Percentiles rank a stretch among this genome's conserved stretches.
These are phyloP conservation scores for Corythaixoides concolor DNA, from an alignment of 2,113 vertebrate genomes.

Conservation along the genomic window DNA sequence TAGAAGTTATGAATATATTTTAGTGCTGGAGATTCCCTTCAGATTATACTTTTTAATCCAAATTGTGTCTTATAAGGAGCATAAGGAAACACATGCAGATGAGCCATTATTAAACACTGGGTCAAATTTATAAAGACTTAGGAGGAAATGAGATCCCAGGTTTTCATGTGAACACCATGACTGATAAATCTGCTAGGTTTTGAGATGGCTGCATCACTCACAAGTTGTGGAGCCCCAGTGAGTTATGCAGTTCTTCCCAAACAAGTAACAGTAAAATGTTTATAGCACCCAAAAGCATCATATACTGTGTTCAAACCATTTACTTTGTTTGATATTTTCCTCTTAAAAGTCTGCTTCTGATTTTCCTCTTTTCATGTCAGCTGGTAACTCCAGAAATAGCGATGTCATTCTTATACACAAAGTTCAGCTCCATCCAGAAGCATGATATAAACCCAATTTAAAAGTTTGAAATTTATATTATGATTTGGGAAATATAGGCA, in stretches of 20 bases:
- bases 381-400: slow-evolving; percentile 13
- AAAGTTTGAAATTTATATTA: background rate
- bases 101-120: background rate
- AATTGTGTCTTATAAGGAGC: background rate
- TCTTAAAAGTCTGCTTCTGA: slow-evolving; percentile 33
- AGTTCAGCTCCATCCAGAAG: background rate
- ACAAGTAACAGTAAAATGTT: slow-evolving; percentile 55
- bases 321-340: slow-evolving; percentile 46
- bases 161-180: slow-evolving; percentile 24
- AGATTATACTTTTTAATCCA: background rate
- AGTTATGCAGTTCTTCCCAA: slow-evolving; percentile 43
- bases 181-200: slow-evolving; percentile 34
- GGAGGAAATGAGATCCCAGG: slow-evolving; percentile 12
- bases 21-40: accelerated
- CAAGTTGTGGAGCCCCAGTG: slow-evolving; percentile 9
- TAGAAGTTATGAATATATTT: background rate
- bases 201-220: slow-evolving; percentile 40
- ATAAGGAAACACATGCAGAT: background rate
- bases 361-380: background rate
- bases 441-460: background rate
- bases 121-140: background rate
- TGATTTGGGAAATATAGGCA: background rate
- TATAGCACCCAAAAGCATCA: slow-evolving; percentile 28
- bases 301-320: background rate
- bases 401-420: slow-evolving; percentile 15